Evolutionary conservation across 2,888 invertebrate genomes (phyloP).

Genomic region (Desoria tigrina): DNA sequence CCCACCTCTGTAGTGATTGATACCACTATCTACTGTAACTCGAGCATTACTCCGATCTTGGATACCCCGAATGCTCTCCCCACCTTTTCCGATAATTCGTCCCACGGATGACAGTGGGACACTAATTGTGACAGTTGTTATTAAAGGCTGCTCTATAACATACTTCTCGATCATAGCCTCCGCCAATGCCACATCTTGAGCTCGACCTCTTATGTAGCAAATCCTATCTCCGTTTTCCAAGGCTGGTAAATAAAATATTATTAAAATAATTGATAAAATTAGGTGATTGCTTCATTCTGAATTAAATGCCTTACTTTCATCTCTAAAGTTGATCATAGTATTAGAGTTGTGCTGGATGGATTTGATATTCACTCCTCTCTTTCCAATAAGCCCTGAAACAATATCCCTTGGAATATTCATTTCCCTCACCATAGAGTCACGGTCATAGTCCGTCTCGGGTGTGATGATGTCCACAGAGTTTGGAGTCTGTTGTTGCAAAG

Average conservation of each 20-base stretch:
- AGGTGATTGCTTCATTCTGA: conserved; percentile 15
- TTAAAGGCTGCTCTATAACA: conserved; percentile 67
- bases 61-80: conserved; percentile 71
- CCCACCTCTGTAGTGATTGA: conserved; percentile 30
- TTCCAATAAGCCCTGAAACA: conserved; percentile 62
- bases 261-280: conserved; percentile 8
- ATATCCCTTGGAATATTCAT: conserved; percentile 56
- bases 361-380: conserved; percentile 74
- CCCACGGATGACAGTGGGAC: conserved; percentile 58
- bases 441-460: conserved; percentile 36
- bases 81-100: conserved; percentile 74
- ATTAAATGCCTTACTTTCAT: conserved; percentile 54
- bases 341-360: conserved; percentile 72
- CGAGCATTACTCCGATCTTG: conserved; percentile 72
- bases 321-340: conserved; percentile 63
- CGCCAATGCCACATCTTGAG: conserved; percentile 69
- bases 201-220: conserved; percentile 71
- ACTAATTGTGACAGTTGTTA: conserved; percentile 60
- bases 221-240: conserved; percentile 63
- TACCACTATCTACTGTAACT: conserved; percentile 63
- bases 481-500: neutral
- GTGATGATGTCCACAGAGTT: neutral
- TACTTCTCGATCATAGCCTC: conserved; percentile 70
- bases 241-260: conserved; percentile 31
- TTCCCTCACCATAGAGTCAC: conserved; percentile 27